Base-by-base conservation (phyloP, 1,140 invertebrate genomes). In the Pseudobourletiella spinata region DNA sequence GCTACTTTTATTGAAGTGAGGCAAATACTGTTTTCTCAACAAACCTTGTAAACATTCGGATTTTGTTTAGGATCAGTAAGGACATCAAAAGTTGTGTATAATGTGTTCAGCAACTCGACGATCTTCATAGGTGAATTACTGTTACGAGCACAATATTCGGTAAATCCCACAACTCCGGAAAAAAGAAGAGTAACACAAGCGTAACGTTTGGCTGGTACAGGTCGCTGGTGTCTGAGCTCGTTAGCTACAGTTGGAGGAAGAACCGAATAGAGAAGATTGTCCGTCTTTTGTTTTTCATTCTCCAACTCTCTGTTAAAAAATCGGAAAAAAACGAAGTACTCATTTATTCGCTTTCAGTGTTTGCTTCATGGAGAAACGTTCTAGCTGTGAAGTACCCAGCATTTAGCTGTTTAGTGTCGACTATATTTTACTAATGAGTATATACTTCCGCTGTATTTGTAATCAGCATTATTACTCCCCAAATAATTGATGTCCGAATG, bases 41-140 rank as follows among this genome's bases (percentile, higher is more conserved):
- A n/a, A n/a, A n/a, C 93, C 86, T 96, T 97, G 74, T 95, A 97
- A 46, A 96, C 89, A 73, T 93, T 89, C 11, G 90, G 87, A 77
- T 95, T 93, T 57, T 86, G 84, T 71, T 86, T 89, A 1, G 90
- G 89, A 76, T 95, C 91, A 1, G 92, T 92, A 1, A 97, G 81
- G 11, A 87, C 87, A 74, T 95, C 91, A 71, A 93, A 94, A 2
- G 88, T 85, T 0, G 89, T 93, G 74, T 94, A 95, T 50, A 95
- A 80, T 73, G 88, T 84, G 74, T 95, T 95, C 18, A 95, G 81
- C 83, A 94, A 87, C 72, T 87, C 83, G 3, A 94, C 90, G 66
- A 94, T 93, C 77, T 91, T 91, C 87, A 93, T 93, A 18, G 90
- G 90, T 11, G 71, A 67, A 74, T 93, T 90, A 1, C 88, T 87